Evolutionary conservation across 2,113 vertebrate species (phyloP).

Genomic region (Pomatostomus ruficeps): DNA sequence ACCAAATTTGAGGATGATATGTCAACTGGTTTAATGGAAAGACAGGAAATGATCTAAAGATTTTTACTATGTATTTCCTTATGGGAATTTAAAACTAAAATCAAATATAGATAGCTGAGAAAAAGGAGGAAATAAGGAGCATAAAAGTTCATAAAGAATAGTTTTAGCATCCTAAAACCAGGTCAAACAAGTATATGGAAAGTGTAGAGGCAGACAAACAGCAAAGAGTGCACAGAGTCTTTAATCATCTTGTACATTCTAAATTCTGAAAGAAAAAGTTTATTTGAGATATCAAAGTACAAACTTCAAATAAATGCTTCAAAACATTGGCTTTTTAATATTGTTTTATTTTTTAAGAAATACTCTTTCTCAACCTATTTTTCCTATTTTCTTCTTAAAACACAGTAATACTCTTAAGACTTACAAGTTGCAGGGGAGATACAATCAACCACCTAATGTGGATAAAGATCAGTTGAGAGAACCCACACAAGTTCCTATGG

Average conservation of each 20-base stretch:
- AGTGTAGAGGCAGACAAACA: neutral
- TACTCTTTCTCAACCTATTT: neutral
- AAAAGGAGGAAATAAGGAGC: neutral
- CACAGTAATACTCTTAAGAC: neutral
- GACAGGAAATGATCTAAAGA: neutral
- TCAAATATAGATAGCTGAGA: neutral
- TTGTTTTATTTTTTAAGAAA: slow-evolving; percentile 40
- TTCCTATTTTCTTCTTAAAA: slow-evolving; percentile 2
- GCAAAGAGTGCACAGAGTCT: neutral
- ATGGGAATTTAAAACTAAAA: neutral
- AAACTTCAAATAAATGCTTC: neutral
- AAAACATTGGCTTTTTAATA: neutral
- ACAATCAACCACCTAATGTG: neutral
- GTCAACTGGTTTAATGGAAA: neutral
- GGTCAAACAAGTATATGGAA: neutral
- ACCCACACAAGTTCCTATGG: neutral
- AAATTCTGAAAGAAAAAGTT: neutral
- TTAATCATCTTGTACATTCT: neutral
- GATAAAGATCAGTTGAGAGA: neutral
- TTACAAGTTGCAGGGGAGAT: neutral
- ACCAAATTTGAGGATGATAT: neutral
- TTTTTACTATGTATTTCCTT: neutral
- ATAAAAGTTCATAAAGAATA: neutral
- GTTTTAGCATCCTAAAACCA: neutral
- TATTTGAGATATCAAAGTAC: neutral